These are phyloP conservation scores for Hyperoplus lanceolatus DNA, from an alignment of 2,797 vertebrate species.

Conservation along the genomic window DNA sequence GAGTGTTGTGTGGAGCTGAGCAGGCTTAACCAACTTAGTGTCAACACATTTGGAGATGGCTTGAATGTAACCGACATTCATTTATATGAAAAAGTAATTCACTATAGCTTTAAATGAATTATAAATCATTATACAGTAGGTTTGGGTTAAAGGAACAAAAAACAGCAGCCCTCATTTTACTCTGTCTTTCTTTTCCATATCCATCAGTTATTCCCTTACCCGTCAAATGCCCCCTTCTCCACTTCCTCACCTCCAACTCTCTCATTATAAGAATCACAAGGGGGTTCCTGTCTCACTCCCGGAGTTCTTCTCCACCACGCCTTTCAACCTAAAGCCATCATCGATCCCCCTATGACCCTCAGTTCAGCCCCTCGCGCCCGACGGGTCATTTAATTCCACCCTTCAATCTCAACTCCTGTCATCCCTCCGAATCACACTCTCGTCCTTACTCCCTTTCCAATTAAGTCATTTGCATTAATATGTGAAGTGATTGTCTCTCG, in stretches of 20 bases:
- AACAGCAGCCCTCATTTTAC: not conserved
- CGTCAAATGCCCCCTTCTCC: not conserved
- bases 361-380: not conserved
- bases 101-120: not conserved
- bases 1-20: too few species aligned
- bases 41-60: too few species aligned
- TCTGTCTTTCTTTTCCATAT: not conserved
- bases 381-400: constrained; percentile 1
- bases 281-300: not conserved
- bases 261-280: constrained; percentile 35
- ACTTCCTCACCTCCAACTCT: constrained; percentile 11
- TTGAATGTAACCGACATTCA: too few species aligned
- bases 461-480: not conserved
- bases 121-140: not conserved
- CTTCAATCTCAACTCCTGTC: not conserved
- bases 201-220: not conserved
- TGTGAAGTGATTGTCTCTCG: not conserved
- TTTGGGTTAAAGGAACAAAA: not conserved
- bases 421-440: not conserved
- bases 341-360: not conserved
- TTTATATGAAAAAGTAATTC: not conserved
- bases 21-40: too few species aligned
- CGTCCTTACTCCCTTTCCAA: not conserved
- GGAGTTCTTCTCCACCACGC: constrained; percentile 5
- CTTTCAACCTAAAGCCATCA: constrained; percentile 16